Evolutionary conservation across 2,797 vertebrate genomes (phyloP).

Genomic region (Karalla daura): DNA sequence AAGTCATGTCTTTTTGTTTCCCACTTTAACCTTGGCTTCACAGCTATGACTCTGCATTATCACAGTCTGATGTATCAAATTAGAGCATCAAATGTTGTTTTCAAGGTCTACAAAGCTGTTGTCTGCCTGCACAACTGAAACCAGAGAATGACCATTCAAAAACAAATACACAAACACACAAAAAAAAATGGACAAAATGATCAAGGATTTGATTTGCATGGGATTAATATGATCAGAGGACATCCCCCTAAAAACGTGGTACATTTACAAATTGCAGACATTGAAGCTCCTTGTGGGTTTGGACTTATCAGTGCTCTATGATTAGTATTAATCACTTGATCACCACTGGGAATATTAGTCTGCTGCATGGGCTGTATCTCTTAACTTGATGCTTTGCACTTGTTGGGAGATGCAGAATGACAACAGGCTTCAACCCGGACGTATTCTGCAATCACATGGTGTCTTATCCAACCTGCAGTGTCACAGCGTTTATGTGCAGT

Average conservation of each 20-base stretch:
- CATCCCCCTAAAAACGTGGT: slow-evolving; percentile 4
- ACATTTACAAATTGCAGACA: slow-evolving; percentile 26
- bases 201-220: slow-evolving; percentile 31
- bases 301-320: slow-evolving; percentile 30
- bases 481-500: slow-evolving; percentile 31
- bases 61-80: slow-evolving; percentile 1
- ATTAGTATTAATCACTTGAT: slow-evolving; percentile 51
- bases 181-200: slow-evolving; percentile 26
- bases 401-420: too few species aligned
- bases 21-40: background rate
- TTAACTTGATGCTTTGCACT: slow-evolving; percentile 24
- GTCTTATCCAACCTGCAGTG: background rate
- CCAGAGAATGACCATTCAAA: background rate
- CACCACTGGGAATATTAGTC: slow-evolving; percentile 30
- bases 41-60: background rate
- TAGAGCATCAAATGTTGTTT: background rate
- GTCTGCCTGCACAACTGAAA: too few species aligned
- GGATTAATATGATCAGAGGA: slow-evolving; percentile 44
- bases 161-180: background rate
- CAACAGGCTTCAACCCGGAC: background rate
- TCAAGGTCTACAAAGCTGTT: too few species aligned
- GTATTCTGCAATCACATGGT: background rate
- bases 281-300: slow-evolving; percentile 31
- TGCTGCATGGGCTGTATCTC: background rate
- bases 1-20: background rate